Percentiles rank a stretch among this genome's conserved stretches.
Conservation (phyloP, 2,888 invertebrate species). For the Drosophila seclusa region DNA sequence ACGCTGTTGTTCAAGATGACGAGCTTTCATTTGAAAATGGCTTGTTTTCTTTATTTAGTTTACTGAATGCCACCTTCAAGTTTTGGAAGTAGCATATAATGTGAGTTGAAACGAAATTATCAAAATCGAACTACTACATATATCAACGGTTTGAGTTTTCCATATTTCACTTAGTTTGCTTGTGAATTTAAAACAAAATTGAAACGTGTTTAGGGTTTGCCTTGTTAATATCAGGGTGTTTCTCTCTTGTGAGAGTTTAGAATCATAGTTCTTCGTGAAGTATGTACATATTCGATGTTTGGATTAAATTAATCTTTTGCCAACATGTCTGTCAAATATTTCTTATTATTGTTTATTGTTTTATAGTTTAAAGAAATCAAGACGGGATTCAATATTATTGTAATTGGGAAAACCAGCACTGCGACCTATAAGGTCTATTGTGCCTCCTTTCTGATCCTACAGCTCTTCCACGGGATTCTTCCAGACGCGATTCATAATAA, state of each 20-base stretch:
- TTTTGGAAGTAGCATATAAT: not conserved
- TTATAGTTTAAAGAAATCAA: too few species aligned
- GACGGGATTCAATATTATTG: too few species aligned
- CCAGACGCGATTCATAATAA: not conserved
- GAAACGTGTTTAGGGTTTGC: not conserved
- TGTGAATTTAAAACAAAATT: not conserved
- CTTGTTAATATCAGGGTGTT: not conserved
- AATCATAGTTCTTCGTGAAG: too few species aligned
- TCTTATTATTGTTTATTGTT: too few species aligned
- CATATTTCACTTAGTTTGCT: not conserved
- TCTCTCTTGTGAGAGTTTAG: not conserved
- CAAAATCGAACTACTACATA: too few species aligned
- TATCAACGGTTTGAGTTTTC: not conserved
- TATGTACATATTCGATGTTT: too few species aligned
- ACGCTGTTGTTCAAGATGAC: slow-evolving; percentile 45
- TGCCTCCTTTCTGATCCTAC: too few species aligned
- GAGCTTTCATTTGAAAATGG: slow-evolving; percentile 42
- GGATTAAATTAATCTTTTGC: too few species aligned
- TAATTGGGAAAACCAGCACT: too few species aligned
- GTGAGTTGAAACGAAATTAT: not conserved
- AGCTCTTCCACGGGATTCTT: too few species aligned
- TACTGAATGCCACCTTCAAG: not conserved
- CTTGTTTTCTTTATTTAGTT: not conserved
- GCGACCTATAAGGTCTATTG: too few species aligned
- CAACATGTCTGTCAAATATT: too few species aligned